Evolutionary conservation across 2,888 invertebrate species (phyloP).

Genomic region (Catocala sponsa): DNA sequence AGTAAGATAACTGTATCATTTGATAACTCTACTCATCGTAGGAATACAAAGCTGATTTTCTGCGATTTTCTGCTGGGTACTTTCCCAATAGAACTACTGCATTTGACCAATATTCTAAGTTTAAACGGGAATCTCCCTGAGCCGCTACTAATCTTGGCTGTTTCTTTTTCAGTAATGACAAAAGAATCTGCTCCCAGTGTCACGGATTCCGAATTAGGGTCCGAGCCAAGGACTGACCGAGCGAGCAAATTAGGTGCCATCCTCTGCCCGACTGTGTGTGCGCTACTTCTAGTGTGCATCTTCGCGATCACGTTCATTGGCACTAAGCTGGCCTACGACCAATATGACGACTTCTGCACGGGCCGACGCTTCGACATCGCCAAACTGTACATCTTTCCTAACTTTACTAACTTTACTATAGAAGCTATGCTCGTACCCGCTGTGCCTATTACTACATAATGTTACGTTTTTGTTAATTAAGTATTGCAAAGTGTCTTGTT

Average conservation of each 20-base stretch:
- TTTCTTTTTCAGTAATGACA: constrained; percentile 66
- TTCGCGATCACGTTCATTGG: constrained; percentile 71
- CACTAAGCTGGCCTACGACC: constrained; percentile 70
- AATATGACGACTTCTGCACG: constrained; percentile 69
- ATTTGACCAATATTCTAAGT: no score
- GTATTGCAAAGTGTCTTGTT: neutral
- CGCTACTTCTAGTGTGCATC: constrained; percentile 67
- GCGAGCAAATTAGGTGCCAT: constrained; percentile 70
- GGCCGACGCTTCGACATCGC: constrained; percentile 63
- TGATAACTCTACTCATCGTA: no score
- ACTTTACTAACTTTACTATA: constrained; percentile 61
- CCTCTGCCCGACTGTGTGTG: constrained; percentile 75
- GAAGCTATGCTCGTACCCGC: constrained; percentile 23
- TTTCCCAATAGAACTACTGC: no score
- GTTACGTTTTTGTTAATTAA: constrained; percentile 1
- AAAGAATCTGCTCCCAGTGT: constrained; percentile 61
- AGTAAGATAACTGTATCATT: no score
- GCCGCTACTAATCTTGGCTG: no score
- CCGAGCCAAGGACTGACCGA: constrained; percentile 52
- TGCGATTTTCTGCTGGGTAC: no score
- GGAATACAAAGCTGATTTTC: no score
- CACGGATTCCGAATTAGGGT: constrained; percentile 71
- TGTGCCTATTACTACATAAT: neutral
- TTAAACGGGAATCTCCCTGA: no score
- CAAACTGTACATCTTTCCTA: constrained; percentile 69